Percentiles rank a stretch among this genome's conserved stretches.
These are phyloP conservation scores for Ascaphus truei DNA, from an alignment of 2,113 vertebrate species.

Conservation along the genomic window DNA sequence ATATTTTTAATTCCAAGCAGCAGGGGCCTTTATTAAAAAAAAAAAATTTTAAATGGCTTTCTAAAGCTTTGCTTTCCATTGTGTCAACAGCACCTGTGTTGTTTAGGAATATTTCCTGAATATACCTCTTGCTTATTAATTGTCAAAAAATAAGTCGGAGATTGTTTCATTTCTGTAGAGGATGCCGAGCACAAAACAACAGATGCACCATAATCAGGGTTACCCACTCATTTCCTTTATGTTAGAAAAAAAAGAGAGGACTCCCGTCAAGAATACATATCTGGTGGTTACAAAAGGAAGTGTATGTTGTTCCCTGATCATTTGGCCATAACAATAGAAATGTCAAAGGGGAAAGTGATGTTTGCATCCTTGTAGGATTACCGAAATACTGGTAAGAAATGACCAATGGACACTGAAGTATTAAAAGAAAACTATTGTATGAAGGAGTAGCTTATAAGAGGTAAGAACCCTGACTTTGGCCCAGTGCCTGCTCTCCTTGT, in stretches of 20 bases:
- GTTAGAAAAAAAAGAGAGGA: constrained; percentile 26
- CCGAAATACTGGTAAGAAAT: not conserved
- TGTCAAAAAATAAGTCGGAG: constrained; percentile 8
- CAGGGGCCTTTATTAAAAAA: too few species aligned
- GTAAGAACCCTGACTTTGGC: not conserved
- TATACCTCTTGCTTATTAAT: constrained; percentile 13
- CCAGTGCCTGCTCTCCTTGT: not conserved
- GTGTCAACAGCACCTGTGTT: constrained; percentile 32
- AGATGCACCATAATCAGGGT: constrained; percentile 25
- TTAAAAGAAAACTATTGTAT: too few species aligned
- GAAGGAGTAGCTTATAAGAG: too few species aligned
- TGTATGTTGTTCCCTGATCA: constrained; percentile 19
- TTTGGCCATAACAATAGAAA: constrained; percentile 22
- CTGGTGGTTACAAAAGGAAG: constrained; percentile 30
- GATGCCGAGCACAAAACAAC: constrained; percentile 28
- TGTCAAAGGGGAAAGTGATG: constrained; percentile 28
- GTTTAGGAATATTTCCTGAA: constrained; percentile 6
- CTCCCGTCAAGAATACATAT: constrained; percentile 24
- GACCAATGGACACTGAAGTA: not conserved
- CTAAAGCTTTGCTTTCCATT: constrained; percentile 24
- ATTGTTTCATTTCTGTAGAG: constrained; percentile 31
- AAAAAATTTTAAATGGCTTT: too few species aligned
- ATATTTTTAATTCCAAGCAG: too few species aligned
- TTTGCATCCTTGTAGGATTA: not conserved
- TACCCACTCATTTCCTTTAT: constrained; percentile 32